phyloP scores from a whole-genome alignment of 92 coral and sea anemone species.

The Virgularia gustaviana region DNA sequence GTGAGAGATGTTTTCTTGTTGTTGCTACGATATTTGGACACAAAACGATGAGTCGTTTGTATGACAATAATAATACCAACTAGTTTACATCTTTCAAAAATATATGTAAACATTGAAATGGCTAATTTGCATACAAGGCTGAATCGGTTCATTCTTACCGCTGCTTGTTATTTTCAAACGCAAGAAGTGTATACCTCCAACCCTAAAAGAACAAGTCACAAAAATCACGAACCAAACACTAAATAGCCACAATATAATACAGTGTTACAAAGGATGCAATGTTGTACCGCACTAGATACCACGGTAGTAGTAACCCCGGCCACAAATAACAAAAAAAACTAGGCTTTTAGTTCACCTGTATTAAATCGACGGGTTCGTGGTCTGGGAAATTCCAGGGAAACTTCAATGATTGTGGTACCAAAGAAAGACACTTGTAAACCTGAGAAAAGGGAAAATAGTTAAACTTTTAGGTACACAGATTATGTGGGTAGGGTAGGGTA shows the following conservation, averaged over 20 bases:
- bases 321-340: neutral
- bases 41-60: too few species aligned
- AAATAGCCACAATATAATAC: neutral
- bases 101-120: too few species aligned
- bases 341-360: neutral
- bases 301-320: neutral
- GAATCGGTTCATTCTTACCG: conserved; percentile 18
- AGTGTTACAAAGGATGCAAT: too few species aligned
- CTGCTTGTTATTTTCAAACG: neutral
- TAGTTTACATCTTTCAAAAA: too few species aligned
- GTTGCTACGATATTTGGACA: too few species aligned
- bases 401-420: conserved; percentile 15
- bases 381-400: conserved; percentile 16
- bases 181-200: conserved; percentile 7
- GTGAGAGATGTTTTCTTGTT: too few species aligned
- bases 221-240: neutral
- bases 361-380: neutral
- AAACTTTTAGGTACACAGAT: too few species aligned
- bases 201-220: neutral
- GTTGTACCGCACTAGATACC: neutral
- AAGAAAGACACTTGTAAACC: conserved; percentile 35
- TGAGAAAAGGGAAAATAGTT: neutral
- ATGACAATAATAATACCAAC: too few species aligned
- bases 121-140: too few species aligned
- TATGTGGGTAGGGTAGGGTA: too few species aligned